Evolutionary conservation across 23 tunicate genomes (phyloP), one percentile per base, ranked within the genome.

Genomic region (Trididemnum clinides): DNA sequence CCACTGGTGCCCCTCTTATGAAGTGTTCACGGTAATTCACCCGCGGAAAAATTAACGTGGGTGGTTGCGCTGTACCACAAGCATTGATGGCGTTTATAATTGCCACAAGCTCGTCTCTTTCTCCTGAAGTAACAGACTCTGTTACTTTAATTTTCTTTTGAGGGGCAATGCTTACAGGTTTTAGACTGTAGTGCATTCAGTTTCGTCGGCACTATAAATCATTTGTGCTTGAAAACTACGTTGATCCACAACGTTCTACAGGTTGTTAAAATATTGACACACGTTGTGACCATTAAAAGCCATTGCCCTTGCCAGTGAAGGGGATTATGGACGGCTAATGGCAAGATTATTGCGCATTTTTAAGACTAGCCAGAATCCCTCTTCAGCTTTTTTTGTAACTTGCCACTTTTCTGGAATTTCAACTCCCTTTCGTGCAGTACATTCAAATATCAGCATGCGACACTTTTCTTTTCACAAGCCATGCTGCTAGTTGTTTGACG

Each of bases 1-100:
- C 82, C 23, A 49, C 82, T 76, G 82, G 82, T 39, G 72, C 64
- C n/a, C 82, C 65, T 7, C 51, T 34, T n/a, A n/a, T n/a, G n/a
- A n/a, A n/a, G n/a, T n/a, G n/a, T n/a, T n/a, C n/a, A n/a, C n/a
- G n/a, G n/a, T n/a, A n/a, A n/a, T n/a, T n/a, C 51, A 39, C n/a
- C 19, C 51, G 28, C 19, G 33, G 65, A n/a, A 49, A 34, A 6
- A 39, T 26, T 20, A 76, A 44, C 69, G n/a, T 62, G 5, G 69
- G 69, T 18, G 69, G 69, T 20, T 12, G 25, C 25, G 27, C 69
- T 20, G 23, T 20, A 62, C 69, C 69, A 62, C 69, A 12, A 62
- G 69, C 69, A 62, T 62, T 62, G n/a, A 62, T 62, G 23, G 82
- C 51, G 28, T 49, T 34, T 12, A 76, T 39, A 23, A 39, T 23